Conservation (phyloP, 2,888 invertebrate species). For the Stenolophus ochropezus region DNA sequence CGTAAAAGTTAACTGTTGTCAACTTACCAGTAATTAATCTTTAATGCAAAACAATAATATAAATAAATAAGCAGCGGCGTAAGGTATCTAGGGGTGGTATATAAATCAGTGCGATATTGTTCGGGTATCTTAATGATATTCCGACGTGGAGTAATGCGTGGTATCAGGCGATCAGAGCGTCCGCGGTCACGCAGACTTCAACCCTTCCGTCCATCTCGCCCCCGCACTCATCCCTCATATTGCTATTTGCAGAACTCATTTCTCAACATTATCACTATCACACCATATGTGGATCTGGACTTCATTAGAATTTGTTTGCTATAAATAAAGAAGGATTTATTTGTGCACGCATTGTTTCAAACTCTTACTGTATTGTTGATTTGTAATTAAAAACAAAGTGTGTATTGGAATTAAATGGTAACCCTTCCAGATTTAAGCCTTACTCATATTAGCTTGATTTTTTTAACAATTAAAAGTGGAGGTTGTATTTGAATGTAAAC, state of each 20-base stretch:
- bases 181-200: constrained; percentile 35
- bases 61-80: neutral
- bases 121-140: constrained; percentile 64
- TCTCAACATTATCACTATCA: constrained; percentile 15
- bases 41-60: neutral
- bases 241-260: constrained; percentile 31
- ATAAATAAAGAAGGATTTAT: too few relatives aligned
- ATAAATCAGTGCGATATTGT: constrained; percentile 71
- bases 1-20: too few relatives aligned
- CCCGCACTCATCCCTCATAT: constrained; percentile 1
- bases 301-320: neutral
- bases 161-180: constrained; percentile 19
- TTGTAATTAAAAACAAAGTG: too few relatives aligned
- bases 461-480: too few relatives aligned
- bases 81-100: neutral
- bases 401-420: too few relatives aligned
- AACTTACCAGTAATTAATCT: too few relatives aligned
- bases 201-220: constrained; percentile 30
- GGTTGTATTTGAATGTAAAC: too few relatives aligned
- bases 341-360: too few relatives aligned
- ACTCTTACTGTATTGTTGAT: too few relatives aligned
- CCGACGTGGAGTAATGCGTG: constrained; percentile 62
- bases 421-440: too few relatives aligned
- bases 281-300: neutral
- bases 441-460: too few relatives aligned